A percentile compares a stretch with the other conserved stretches of the same genome.
phyloP scores from a whole-genome alignment of 2,797 vertebrate species.

The Cottoperca gobio region DNA sequence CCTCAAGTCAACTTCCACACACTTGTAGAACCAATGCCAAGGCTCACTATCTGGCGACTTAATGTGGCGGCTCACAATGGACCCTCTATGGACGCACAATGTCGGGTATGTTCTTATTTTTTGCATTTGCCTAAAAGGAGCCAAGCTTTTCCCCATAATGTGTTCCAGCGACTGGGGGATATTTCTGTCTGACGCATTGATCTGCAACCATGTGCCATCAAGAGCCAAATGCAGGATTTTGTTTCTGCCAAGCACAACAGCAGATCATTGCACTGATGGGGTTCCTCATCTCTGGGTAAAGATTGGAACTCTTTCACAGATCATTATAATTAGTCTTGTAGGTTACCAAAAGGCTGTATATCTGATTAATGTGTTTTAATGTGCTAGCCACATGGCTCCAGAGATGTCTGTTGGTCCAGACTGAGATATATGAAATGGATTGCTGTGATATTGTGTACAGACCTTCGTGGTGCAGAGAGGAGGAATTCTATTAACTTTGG shows the following conservation, averaged over 20 bases:
- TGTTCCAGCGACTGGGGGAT: slow-evolving; percentile 28
- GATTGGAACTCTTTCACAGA: slow-evolving; percentile 37
- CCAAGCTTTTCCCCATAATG: slow-evolving; percentile 30
- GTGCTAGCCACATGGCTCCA: background rate
- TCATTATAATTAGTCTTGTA: slow-evolving; percentile 49
- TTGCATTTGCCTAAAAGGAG: slow-evolving; percentile 37
- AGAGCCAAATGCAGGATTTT: slow-evolving; percentile 51
- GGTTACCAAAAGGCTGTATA: slow-evolving; percentile 31
- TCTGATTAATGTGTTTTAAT: slow-evolving; percentile 18
- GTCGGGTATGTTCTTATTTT: slow-evolving; percentile 28
- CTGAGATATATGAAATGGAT: background rate
- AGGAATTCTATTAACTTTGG: background rate
- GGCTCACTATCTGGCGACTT: slow-evolving; percentile 17
- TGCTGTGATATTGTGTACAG: background rate
- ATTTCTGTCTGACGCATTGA: slow-evolving; percentile 47
- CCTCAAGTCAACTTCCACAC: slow-evolving; percentile 22
- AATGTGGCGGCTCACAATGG: slow-evolving; percentile 25
- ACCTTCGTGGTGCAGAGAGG: background rate
- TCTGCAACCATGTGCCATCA: slow-evolving; percentile 45
- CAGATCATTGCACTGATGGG: slow-evolving; percentile 58
- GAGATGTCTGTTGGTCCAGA: background rate
- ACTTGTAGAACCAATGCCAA: slow-evolving; percentile 20
- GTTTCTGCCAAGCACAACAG: slow-evolving; percentile 50
- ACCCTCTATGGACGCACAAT: slow-evolving; percentile 23
- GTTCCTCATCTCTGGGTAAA: slow-evolving; percentile 48